phyloP scores from a whole-genome alignment of 2,888 invertebrate genomes.

The Gortyna flavago region DNA sequence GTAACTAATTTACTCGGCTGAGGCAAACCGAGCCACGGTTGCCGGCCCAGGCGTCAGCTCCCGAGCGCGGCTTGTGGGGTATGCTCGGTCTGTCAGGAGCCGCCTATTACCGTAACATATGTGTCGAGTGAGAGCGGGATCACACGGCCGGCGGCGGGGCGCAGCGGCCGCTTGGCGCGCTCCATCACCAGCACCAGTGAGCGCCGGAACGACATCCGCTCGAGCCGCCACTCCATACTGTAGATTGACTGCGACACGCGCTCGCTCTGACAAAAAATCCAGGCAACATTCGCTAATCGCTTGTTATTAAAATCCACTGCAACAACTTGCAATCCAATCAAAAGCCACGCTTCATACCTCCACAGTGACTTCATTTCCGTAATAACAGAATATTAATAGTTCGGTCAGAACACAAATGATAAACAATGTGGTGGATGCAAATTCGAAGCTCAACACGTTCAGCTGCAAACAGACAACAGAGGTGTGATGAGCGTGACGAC shows the following conservation, averaged over 20 bases:
- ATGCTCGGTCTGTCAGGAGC: neutral
- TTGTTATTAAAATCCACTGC: neutral
- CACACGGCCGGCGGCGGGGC: conserved; percentile 85
- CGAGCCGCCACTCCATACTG: conserved; percentile 78
- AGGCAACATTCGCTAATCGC: neutral
- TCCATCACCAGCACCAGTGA: conserved; percentile 84
- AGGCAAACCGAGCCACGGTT: neutral
- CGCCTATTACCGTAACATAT: neutral
- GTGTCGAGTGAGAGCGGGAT: conserved; percentile 88
- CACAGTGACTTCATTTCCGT: conserved; percentile 87
- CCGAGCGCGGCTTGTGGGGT: neutral
- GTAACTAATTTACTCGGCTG: neutral
- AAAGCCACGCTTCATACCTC: conserved; percentile 75
- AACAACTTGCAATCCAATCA: conserved; percentile 12
- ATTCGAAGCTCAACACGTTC: conserved; percentile 77
- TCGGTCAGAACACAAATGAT: conserved; percentile 87
- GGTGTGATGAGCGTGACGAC: neutral
- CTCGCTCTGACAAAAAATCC: conserved; percentile 77
- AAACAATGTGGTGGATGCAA: conserved; percentile 85
- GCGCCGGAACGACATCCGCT: conserved; percentile 72
- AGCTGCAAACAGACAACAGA: conserved; percentile 66
- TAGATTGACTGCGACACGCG: conserved; percentile 82
- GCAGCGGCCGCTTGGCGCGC: conserved; percentile 85
- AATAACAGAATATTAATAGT: conserved; percentile 88
- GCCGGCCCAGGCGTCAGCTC: neutral